Conservation (phyloP, 2,797 vertebrate genomes). For the Monodelphis domestica region DNA sequence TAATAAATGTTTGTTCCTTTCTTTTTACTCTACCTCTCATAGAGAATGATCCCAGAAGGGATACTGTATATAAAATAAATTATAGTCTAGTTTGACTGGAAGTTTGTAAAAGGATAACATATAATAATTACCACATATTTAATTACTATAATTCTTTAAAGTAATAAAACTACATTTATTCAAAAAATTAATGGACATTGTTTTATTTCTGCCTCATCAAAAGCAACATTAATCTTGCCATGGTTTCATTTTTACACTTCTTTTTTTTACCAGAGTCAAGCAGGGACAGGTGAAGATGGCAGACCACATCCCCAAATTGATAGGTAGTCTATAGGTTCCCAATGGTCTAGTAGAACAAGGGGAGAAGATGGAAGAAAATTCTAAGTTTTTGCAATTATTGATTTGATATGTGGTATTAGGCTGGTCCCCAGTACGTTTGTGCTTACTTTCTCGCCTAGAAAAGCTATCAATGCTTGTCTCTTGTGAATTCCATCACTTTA, state of each 20-base stretch:
- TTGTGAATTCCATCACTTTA: not conserved
- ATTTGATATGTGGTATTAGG: not conserved
- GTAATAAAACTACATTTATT: too few relatives aligned
- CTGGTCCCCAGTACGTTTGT: not conserved
- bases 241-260: not conserved
- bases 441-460: not conserved
- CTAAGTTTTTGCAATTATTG: not conserved
- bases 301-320: not conserved
- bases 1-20: not conserved
- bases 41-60: too few relatives aligned
- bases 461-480: not conserved
- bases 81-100: too few relatives aligned
- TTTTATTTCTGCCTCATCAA: not conserved
- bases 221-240: not conserved
- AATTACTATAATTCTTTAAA: too few relatives aligned
- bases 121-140: too few relatives aligned
- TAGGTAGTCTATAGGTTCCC: not conserved
- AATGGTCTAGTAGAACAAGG: not conserved
- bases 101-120: too few relatives aligned
- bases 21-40: not conserved
- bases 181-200: not conserved
- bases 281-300: not conserved
- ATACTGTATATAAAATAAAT: too few relatives aligned
- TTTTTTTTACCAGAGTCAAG: not conserved
- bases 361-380: not conserved